phyloP scores from a whole-genome alignment of 1,140 invertebrate genomes.

The Agrypnia vestita region DNA sequence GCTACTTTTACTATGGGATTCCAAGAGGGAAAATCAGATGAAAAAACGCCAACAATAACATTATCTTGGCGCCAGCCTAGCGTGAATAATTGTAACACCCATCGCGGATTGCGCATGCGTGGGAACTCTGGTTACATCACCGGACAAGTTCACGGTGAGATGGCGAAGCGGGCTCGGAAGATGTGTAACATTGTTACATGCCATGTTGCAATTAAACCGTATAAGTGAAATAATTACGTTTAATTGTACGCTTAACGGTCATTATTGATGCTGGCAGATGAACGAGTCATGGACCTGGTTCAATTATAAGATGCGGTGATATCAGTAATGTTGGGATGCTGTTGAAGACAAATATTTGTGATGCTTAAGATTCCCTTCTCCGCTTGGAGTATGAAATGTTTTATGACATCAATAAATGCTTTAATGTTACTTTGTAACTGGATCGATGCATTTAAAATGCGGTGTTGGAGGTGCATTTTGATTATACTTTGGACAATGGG shows the following conservation, averaged over 20 bases:
- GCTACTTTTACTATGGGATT: constrained; percentile 28
- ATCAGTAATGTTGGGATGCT: no score
- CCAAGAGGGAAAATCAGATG: constrained; percentile 19
- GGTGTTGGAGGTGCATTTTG: no score
- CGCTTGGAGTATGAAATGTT: no score
- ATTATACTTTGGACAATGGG: no score
- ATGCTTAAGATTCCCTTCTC: no score
- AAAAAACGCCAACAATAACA: constrained; percentile 31
- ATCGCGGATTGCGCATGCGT: constrained; percentile 39
- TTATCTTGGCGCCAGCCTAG: constrained; percentile 18
- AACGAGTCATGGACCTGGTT: background rate
- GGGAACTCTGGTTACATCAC: constrained; percentile 30
- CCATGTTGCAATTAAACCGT: constrained; percentile 11
- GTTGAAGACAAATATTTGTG: no score
- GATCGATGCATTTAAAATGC: no score
- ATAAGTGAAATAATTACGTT: background rate
- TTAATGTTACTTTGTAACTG: no score
- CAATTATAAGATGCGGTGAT: no score
- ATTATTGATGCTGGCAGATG: background rate
- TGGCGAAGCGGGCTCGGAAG: background rate
- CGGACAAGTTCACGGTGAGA: constrained; percentile 33
- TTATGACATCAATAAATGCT: no score
- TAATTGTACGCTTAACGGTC: background rate
- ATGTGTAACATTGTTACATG: background rate
- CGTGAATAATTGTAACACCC: constrained; percentile 37